Evolutionary conservation across 2,113 vertebrate genomes (phyloP).

Genomic region (Halichoerus grypus): DNA sequence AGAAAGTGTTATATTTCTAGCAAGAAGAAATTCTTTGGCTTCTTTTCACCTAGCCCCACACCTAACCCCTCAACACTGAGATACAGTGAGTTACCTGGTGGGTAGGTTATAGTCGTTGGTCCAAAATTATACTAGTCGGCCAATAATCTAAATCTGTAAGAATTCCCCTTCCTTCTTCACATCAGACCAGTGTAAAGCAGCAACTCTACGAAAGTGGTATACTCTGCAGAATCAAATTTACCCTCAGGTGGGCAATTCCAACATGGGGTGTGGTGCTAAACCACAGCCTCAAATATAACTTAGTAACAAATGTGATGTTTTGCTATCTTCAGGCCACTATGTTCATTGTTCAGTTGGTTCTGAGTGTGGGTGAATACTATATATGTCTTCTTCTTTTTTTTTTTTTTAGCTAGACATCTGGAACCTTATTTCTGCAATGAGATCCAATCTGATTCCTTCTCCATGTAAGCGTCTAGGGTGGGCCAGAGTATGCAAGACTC

Average conservation of each 20-base stretch:
- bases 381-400: background rate
- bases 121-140: background rate
- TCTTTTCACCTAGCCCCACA: background rate
- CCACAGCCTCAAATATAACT: background rate
- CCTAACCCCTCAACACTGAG: background rate
- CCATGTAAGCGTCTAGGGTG: background rate
- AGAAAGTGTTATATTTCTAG: constrained; percentile 12
- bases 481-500: background rate
- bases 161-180: background rate
- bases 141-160: constrained; percentile 6
- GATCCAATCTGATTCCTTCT: background rate
- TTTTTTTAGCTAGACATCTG: background rate
- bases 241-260: background rate
- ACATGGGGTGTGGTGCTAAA: background rate
- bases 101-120: background rate
- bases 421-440: background rate
- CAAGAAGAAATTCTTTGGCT: background rate
- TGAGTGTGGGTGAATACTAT: background rate
- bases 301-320: background rate
- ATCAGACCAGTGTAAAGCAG: background rate
- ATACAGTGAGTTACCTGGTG: background rate
- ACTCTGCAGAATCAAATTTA: background rate
- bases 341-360: background rate
- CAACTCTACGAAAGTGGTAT: background rate
- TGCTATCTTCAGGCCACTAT: background rate